These are phyloP conservation scores for Chelonia mydas DNA, from an alignment of 2,797 vertebrate genomes.

Conservation along the genomic window DNA sequence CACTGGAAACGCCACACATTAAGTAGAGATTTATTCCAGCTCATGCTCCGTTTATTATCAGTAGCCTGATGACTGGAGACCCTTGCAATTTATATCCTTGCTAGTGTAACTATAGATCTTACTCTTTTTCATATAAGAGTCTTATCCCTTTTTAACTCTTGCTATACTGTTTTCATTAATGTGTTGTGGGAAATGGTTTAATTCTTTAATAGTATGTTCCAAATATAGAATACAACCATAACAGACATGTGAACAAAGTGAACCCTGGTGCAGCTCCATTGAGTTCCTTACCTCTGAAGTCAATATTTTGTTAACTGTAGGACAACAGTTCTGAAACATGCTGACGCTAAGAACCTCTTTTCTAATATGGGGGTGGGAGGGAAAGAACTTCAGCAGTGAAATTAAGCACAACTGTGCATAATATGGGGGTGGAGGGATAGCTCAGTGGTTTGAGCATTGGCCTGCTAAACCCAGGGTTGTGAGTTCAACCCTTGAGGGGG, in stretches of 20 bases:
- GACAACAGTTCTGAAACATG: background rate
- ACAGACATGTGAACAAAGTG: background rate
- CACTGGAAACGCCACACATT: background rate
- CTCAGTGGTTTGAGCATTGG: too few species aligned
- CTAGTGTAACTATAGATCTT: background rate
- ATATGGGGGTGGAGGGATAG: background rate
- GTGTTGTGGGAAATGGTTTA: background rate
- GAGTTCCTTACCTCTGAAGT: too few species aligned
- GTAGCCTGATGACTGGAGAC: background rate
- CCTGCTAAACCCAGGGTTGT: too few species aligned
- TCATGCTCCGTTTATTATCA: background rate
- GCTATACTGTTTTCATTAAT: background rate
- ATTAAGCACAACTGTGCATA: background rate
- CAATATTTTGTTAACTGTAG: background rate
- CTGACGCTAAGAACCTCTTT: background rate
- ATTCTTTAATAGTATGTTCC: background rate
- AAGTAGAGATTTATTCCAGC: background rate
- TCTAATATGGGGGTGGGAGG: background rate
- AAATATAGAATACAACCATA: background rate
- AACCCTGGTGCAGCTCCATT: background rate
- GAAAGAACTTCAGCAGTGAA: background rate
- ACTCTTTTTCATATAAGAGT: background rate
- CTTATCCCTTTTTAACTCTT: background rate
- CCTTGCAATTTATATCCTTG: background rate
- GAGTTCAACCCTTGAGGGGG: too few species aligned